Evolutionary conservation across 2,888 invertebrate genomes (phyloP).

Genomic region (Drosophila heteroneura): DNA sequence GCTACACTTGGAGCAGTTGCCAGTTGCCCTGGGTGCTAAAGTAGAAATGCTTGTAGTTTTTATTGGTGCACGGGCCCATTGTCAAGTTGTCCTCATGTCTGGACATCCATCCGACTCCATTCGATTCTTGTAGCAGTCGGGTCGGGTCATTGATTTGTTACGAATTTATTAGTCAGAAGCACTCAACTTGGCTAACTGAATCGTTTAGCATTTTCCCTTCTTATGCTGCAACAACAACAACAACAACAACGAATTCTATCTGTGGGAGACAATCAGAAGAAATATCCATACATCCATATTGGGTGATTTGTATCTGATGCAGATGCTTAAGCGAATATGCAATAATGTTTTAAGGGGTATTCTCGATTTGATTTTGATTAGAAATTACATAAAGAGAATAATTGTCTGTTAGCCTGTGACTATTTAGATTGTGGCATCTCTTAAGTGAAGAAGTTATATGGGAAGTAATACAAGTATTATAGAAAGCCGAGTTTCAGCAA

Average conservation of each 20-base stretch:
- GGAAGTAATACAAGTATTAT: neutral
- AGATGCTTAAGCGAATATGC: neutral
- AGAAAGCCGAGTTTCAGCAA: neutral
- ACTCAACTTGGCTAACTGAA: conserved; percentile 23
- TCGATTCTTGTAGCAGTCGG: conserved; percentile 30
- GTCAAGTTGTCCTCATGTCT: conserved; percentile 20
- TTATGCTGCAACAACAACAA: neutral
- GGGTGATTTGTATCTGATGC: neutral
- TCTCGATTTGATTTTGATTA: neutral
- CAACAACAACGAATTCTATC: neutral
- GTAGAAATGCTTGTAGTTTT: conserved; percentile 74
- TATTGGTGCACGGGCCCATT: conserved; percentile 42
- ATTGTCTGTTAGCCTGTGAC: neutral
- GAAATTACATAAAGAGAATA: neutral
- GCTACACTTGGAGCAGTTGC: conserved; percentile 30
- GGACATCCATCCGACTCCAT: conserved; percentile 15
- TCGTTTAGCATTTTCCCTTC: conserved; percentile 35
- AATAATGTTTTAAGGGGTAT: neutral
- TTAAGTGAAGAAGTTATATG: neutral
- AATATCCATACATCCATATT: conserved; percentile 6
- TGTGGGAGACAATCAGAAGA: conserved; percentile 7
- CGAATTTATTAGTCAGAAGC: conserved; percentile 74
- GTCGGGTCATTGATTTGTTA: conserved; percentile 76
- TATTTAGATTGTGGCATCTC: neutral
- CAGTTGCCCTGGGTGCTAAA: conserved; percentile 54